A percentile compares a stretch with the other conserved stretches of the same genome.
Conservation (phyloP, 1,140 invertebrate species). For the Cyclina sinensis region DNA sequence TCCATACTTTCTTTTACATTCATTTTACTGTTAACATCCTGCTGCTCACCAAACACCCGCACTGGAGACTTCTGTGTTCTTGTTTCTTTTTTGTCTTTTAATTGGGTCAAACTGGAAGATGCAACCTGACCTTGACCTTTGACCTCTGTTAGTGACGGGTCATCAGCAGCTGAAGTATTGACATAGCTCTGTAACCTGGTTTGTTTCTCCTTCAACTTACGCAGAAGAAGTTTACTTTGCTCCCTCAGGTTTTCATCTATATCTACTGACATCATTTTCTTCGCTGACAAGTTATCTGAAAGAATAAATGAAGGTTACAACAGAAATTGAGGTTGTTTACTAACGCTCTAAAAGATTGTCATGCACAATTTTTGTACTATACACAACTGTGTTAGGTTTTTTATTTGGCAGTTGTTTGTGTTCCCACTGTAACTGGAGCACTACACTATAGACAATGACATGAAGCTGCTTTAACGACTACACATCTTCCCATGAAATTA, state of each 20-base stretch:
- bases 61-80: slow-evolving; percentile 2
- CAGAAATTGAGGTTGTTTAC: no score
- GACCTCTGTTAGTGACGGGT: neutral
- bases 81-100: neutral
- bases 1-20: slow-evolving; percentile 46
- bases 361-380: no score
- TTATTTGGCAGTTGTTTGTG: no score
- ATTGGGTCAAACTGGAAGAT: neutral
- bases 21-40: neutral
- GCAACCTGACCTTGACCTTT: neutral
- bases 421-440: no score
- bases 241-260: slow-evolving; percentile 63
- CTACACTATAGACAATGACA: no score
- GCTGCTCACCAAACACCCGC: neutral
- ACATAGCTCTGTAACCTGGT: slow-evolving; percentile 47
- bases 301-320: no score
- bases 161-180: neutral
- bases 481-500: no score
- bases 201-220: slow-evolving; percentile 64
- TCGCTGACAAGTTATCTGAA: no score
- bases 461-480: no score
- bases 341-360: no score
- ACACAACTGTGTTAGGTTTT: no score
- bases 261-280: slow-evolving; percentile 32
- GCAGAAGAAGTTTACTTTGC: slow-evolving; percentile 56